Evolutionary conservation across 2,888 invertebrate species (phyloP), one percentile per base, ranked within the genome.

Genomic region (Hermodice carunculata): DNA sequence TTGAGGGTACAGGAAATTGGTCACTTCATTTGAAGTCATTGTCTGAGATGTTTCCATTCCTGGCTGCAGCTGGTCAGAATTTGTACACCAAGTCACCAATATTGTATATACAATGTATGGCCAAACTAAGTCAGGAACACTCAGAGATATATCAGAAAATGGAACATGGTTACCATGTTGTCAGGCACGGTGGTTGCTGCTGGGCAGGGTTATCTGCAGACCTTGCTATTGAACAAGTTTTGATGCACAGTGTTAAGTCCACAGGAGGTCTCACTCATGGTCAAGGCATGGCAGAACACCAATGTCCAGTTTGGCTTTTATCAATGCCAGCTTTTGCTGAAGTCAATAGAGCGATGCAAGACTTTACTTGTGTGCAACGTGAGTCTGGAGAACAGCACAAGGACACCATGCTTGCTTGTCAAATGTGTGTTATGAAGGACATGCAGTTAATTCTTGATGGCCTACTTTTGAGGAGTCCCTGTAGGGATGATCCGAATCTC

Each of bases 251-350:
- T 22, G 22, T 48, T 17, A 48, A 48, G 26, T n/a, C 22, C 26
- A n/a, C 22, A 48, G 49, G 49, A 22, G 49, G 49, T 22, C 49
- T 48, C 49, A 48, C 49, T 3, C 8, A 48, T 26, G 49, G 49
- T 24, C 19, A 26, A 3, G 49, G 49, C 26, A 2, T 49, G 22
- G 6, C 49, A 26, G 49, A 49, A 49, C n/a, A 28, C 26, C 24
- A 26, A 22, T n/a, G 49, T n/a, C 22, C 28, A n/a, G 28, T 26
- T 5, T 49, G 22, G 49, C 24, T 49, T 49, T n/a, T n/a, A 1
- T 24, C 49, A 3, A 26, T 11, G 49, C 26, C 22, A 22, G 28
- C n/a, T n/a, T 24, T n/a, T 49, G 49, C 49, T n/a, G 14, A n/a
- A n/a, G 6, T 49, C 3, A 22, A 49, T 19, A 26, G 6, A 4